Percentiles rank a stretch among this genome's conserved stretches.
Conservation (phyloP, 2,888 invertebrate species). For the Girardia tigrina region DNA sequence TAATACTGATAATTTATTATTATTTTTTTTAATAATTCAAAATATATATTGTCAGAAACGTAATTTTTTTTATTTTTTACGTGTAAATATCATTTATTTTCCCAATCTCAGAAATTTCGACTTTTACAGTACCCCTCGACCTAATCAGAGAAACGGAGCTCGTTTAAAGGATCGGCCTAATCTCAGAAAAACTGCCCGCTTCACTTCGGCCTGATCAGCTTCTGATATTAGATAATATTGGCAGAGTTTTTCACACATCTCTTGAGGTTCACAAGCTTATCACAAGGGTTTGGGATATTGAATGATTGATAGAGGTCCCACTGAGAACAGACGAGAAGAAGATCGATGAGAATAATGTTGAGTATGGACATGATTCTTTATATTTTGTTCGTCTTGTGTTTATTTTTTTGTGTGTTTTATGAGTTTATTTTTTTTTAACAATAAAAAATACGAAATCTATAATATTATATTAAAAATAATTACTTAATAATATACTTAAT, state of each 20-base stretch:
- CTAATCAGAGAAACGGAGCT: neutral
- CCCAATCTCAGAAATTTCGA: neutral
- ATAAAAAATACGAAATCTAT: no score
- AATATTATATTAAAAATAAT: no score
- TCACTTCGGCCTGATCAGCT: neutral
- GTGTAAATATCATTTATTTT: no score
- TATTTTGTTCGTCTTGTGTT: no score
- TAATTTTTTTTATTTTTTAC: no score
- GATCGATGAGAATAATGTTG: neutral
- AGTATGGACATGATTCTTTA: neutral
- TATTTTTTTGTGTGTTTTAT: no score
- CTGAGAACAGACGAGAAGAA: neutral
- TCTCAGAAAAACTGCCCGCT: neutral
- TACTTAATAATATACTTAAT: no score
- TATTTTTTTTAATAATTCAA: no score
- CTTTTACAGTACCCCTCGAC: neutral
- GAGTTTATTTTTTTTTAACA: no score
- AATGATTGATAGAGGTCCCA: neutral
- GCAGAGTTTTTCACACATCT: constrained; percentile 11
- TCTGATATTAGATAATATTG: neutral
- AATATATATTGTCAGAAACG: no score
- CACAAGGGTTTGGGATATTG: neutral
- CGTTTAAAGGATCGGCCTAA: neutral
- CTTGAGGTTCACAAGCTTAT: neutral
- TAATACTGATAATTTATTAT: no score